phyloP scores from a whole-genome alignment of 2,113 vertebrate species.

The Aegotheles bennettii region DNA sequence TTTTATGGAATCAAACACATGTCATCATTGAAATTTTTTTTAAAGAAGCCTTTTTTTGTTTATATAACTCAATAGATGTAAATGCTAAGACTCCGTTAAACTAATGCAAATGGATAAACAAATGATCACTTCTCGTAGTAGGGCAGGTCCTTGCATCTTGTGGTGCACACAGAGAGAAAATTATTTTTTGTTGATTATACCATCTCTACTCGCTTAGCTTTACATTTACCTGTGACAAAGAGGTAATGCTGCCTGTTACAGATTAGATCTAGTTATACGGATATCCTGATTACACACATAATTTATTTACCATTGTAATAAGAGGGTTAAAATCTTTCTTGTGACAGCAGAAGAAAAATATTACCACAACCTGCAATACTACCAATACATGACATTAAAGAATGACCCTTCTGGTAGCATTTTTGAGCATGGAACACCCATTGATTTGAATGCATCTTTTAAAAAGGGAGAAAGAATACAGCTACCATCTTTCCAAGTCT shows the following conservation, averaged over 20 bases:
- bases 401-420: not conserved
- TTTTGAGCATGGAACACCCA: not conserved
- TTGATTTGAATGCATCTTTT: not conserved
- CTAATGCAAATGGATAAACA: not conserved
- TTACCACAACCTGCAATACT: not conserved
- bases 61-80: not conserved
- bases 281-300: not conserved
- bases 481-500: not conserved
- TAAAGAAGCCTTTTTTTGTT: not conserved
- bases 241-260: not conserved
- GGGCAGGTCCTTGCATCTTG: not conserved
- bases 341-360: not conserved
- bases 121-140: not conserved
- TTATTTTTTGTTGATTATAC: not conserved
- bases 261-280: not conserved
- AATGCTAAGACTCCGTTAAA: not conserved
- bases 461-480: not conserved
- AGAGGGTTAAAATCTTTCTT: not conserved
- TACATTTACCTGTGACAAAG: not conserved
- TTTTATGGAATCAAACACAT: not conserved
- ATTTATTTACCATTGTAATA: not conserved
- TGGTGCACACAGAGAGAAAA: not conserved
- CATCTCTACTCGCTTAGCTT: not conserved
- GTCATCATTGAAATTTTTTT: rapidly evolving
- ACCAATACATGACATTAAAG: not conserved